phyloP scores from a whole-genome alignment of 1,140 invertebrate species.

The Lethrus apterus region DNA sequence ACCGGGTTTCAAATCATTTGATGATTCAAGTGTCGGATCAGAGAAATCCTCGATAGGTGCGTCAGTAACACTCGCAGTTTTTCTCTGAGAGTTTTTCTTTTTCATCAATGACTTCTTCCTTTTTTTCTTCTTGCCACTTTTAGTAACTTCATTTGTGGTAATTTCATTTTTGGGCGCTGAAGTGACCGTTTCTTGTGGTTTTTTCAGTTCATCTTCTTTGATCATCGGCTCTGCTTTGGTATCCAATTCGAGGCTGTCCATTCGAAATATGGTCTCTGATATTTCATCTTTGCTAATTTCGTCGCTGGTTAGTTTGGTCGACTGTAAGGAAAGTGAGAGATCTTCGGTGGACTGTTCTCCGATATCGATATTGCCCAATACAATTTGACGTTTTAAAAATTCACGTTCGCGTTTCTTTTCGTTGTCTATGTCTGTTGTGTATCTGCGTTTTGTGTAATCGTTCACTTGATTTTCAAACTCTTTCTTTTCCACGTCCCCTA shows the following conservation, averaged over 20 bases:
- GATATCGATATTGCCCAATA: conserved; percentile 37
- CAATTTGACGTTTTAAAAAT: conserved; percentile 38
- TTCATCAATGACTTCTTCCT: conserved; percentile 72
- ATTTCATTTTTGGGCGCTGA: conserved; percentile 38
- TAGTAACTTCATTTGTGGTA: conserved; percentile 18
- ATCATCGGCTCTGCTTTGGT: conserved; percentile 26
- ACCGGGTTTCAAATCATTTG: conserved; percentile 23
- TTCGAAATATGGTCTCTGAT: conserved; percentile 57
- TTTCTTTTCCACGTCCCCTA: conserved; percentile 26
- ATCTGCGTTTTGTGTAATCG: conserved; percentile 52
- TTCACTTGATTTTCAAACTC: conserved; percentile 49
- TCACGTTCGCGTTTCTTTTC: conserved; percentile 31
- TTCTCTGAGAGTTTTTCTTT: conserved; percentile 66
- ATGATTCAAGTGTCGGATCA: conserved; percentile 10
- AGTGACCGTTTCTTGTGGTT: conserved; percentile 16
- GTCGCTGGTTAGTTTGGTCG: conserved; percentile 30
- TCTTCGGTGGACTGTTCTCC: conserved; percentile 35
- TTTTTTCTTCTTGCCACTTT: conserved; percentile 59
- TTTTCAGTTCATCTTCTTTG: conserved; percentile 32
- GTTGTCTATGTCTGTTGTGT: conserved; percentile 35
- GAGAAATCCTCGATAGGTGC: conserved; percentile 6
- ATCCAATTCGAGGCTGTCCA: conserved; percentile 56
- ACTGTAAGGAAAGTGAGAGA: conserved; percentile 32
- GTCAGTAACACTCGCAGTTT: conserved; percentile 47
- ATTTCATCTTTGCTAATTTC: conserved; percentile 38